Evolutionary conservation across 2,797 vertebrate genomes (phyloP).

Genomic region (Sebastes iracundus): DNA sequence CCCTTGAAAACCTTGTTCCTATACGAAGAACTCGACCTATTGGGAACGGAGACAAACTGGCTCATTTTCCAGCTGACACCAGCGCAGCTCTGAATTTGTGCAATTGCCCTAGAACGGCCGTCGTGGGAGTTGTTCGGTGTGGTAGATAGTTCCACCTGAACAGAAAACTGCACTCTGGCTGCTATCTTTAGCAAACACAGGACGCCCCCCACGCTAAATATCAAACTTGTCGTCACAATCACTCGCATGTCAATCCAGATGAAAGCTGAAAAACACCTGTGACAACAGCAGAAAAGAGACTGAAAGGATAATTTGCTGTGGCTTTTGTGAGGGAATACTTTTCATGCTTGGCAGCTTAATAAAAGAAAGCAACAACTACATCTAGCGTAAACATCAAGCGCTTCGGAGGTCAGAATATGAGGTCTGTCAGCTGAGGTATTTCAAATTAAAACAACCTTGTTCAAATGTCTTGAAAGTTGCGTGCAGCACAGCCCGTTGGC

Average conservation of each 20-base stretch:
- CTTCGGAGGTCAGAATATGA: neutral
- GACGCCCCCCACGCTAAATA: neutral
- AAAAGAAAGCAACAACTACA: neutral
- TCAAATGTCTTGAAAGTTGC: neutral
- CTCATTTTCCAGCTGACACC: conserved; percentile 18
- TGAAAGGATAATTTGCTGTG: neutral
- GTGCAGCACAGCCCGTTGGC: neutral
- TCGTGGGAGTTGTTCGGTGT: neutral
- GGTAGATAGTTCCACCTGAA: neutral
- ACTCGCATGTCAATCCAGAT: neutral
- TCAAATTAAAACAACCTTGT: neutral
- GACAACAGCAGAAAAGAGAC: neutral
- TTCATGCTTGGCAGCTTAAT: neutral
- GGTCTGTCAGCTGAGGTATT: neutral
- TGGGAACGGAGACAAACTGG: conserved; percentile 21
- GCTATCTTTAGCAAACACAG: neutral
- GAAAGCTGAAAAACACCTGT: neutral
- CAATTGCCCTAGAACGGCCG: neutral
- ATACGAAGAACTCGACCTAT: neutral
- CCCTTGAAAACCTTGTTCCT: neutral
- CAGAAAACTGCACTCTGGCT: neutral
- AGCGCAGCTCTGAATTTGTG: neutral
- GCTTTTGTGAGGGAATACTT: neutral
- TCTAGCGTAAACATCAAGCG: neutral
- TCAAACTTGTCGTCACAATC: neutral